phyloP scores from a whole-genome alignment of 2,888 invertebrate species.

The Copidosoma aretas region DNA sequence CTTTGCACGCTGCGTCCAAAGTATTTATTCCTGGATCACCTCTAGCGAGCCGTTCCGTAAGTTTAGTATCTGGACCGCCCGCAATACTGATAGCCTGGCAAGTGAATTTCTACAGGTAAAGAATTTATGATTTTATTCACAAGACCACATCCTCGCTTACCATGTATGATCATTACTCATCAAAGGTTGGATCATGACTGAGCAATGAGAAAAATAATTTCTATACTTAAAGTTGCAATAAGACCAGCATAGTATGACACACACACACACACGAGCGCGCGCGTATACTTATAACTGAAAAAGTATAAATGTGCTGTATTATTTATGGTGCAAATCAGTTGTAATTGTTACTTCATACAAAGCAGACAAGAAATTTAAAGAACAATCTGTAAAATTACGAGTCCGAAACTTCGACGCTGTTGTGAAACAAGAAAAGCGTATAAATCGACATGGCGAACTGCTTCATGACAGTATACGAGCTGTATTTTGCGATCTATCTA shows the following conservation, averaged over 20 bases:
- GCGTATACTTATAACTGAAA: background rate
- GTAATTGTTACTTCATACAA: no score
- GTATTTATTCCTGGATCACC: constrained; percentile 47
- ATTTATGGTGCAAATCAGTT: background rate
- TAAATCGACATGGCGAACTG: constrained; percentile 36
- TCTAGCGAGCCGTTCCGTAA: constrained; percentile 45
- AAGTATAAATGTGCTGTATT: background rate
- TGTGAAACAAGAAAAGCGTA: no score
- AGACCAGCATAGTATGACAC: no score
- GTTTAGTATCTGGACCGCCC: constrained; percentile 50
- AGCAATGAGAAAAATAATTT: background rate
- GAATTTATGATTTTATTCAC: constrained; percentile 34
- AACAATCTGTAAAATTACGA: background rate
- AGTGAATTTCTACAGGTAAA: constrained; percentile 41
- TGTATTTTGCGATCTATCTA: background rate
- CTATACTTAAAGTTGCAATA: no score
- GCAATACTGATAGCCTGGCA: constrained; percentile 49
- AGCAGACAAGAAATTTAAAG: background rate
- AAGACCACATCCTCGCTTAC: constrained; percentile 1
- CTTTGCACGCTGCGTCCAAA: constrained; percentile 40
- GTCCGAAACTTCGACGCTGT: background rate
- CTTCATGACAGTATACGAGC: constrained; percentile 41
- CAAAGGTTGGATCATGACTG: background rate
- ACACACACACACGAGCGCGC: no score
- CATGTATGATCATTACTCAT: background rate